Conservation (phyloP, 2,797 vertebrate genomes). For the Arremon brunneinucha region DNA sequence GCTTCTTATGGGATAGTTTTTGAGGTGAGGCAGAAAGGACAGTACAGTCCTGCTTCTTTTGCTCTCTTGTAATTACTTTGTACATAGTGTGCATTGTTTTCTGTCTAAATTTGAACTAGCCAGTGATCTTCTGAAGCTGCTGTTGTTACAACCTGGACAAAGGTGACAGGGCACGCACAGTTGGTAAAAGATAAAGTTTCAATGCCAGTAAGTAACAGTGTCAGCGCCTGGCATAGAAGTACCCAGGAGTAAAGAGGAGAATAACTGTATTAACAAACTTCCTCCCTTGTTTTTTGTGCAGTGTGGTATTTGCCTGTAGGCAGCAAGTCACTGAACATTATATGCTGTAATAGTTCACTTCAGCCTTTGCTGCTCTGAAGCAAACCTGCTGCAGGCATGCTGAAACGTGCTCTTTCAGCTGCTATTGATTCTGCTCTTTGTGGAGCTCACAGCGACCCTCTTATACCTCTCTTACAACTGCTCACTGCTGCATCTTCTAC, state of each 20-base stretch:
- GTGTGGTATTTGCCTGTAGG: background rate
- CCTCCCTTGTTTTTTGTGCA: background rate
- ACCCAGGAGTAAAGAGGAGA: background rate
- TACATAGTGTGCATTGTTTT: background rate
- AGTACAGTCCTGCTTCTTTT: background rate
- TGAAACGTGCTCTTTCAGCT: background rate
- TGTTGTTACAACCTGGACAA: background rate
- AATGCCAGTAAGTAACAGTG: background rate
- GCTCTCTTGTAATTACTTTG: background rate
- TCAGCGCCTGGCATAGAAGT: background rate
- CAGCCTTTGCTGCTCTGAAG: background rate
- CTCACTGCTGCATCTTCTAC: background rate
- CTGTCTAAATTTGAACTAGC: background rate
- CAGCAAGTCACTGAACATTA: background rate
- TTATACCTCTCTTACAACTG: background rate
- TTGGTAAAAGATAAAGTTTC: background rate
- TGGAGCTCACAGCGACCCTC: background rate
- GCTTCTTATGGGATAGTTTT: background rate
- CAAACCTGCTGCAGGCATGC: background rate
- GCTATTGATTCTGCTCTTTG: background rate
- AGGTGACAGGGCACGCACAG: background rate
- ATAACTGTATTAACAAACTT: background rate
- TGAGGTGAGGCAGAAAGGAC: background rate
- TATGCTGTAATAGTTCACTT: background rate
- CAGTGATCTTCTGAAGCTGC: background rate